Base-by-base conservation (phyloP, 2,888 invertebrate genomes). In the Gymnocheta viridis region DNA sequence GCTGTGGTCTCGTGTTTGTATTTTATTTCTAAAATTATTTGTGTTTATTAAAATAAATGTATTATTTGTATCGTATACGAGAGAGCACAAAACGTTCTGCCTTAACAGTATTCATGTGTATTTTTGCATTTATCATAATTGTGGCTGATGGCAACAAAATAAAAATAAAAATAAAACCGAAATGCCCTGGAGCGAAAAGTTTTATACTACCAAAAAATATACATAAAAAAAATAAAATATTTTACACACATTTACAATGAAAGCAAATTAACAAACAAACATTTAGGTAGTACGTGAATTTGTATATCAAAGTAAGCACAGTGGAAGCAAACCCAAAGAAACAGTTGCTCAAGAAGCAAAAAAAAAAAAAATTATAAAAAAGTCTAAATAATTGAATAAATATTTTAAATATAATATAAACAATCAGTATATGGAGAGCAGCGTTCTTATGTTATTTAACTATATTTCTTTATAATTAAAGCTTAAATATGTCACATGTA, bases 91-190 rank as follows among this genome's bases (percentile, higher is more conserved):
- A 56, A 49, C 29, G 17, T 29, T 32, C 49, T 38, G 66, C 80
- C 73, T 72, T 58, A 49, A 66, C 38, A 14, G 27, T 64, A 44
- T 73, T 73, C 47, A 73, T 58, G 35, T 29, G 60, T 79, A 4
- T 27, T 64, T 66, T 66, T 58, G 56, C 80, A 80, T 80, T 80
- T 80, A 73, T 80, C 80, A 73, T 58, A 80, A 80, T 73, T 72
- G 64, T 66, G 72, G 44, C 72, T 58, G 72, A 24, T 47, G 47
- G 72, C 58, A 69, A 66, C 12, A 47, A 17, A 66, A 35, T 19
- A 22, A n/a, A 29, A 64, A 77, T 44, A 77, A 69, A 47, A 44
- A 17, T 17, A 32, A 27, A 44, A 27, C 7, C 2, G 44, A 44
- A 44, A 73, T 9, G 35, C 54, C 56, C 54, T 22, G 2, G 56